Conservation (phyloP, 2,888 invertebrate genomes). For the Stenchaetothrips biformis region DNA sequence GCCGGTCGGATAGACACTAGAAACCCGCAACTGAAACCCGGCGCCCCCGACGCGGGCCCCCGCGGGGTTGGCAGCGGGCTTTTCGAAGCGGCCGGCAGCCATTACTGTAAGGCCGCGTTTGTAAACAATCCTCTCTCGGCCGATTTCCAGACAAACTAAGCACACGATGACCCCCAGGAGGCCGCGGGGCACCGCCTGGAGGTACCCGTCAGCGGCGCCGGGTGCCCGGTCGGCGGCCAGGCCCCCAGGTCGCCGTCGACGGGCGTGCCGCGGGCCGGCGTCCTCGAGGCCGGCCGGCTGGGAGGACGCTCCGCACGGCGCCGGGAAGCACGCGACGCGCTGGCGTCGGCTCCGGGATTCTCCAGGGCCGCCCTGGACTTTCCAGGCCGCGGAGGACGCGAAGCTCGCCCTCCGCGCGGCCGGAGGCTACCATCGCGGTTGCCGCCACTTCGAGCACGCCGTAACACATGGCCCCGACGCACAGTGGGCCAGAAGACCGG, state of each 20-base stretch:
- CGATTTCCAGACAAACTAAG: too few relatives aligned
- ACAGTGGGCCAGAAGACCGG: too few relatives aligned
- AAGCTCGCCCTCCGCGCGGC: not conserved
- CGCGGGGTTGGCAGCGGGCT: conserved; percentile 49
- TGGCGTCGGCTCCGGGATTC: too few relatives aligned
- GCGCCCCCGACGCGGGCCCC: conserved; percentile 48
- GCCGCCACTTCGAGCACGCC: too few relatives aligned
- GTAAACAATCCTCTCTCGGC: conserved; percentile 49
- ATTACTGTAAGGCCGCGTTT: conserved; percentile 44
- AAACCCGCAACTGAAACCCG: conserved; percentile 33
- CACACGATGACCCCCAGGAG: too few relatives aligned
- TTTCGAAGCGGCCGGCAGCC: conserved; percentile 53
- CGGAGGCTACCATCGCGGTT: not conserved
- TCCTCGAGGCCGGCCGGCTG: conserved; percentile 44
- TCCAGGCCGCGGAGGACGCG: not conserved
- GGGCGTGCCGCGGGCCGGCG: conserved; percentile 45
- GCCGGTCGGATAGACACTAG: too few relatives aligned
- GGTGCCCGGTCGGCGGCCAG: conserved; percentile 34
- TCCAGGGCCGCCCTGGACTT: not conserved
- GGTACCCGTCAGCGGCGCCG: too few relatives aligned
- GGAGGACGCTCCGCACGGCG: too few relatives aligned
- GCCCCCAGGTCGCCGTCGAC: conserved; percentile 42
- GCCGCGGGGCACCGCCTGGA: too few relatives aligned
- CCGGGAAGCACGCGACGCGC: too few relatives aligned
- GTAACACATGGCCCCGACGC: too few relatives aligned